Percentiles rank a stretch among this genome's conserved stretches.
These are phyloP conservation scores for Carpatolechia fugitivella DNA, from an alignment of 2,888 invertebrate species.

Conservation along the genomic window DNA sequence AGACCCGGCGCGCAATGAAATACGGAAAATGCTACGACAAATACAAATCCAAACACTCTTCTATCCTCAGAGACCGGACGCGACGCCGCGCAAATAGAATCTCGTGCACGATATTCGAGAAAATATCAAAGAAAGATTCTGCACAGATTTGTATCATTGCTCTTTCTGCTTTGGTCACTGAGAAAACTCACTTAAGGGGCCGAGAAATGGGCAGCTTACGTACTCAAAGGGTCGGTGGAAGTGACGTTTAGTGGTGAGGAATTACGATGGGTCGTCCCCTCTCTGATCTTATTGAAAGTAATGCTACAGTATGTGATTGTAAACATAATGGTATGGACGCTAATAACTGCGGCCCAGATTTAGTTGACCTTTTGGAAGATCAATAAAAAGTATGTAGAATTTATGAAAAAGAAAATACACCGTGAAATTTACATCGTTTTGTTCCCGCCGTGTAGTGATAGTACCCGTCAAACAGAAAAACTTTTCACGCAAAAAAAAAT, in stretches of 20 bases:
- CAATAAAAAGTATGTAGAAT: no score
- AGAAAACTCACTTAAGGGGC: slow-evolving; percentile 20
- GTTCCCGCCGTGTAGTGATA: no score
- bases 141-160: slow-evolving; percentile 37
- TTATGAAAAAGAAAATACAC: no score
- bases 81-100: slow-evolving; percentile 30
- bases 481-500: no score
- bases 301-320: slow-evolving; percentile 22
- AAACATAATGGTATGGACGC: slow-evolving; percentile 10
- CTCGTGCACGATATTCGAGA: slow-evolving; percentile 21
- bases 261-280: slow-evolving; percentile 22
- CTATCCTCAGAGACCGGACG: slow-evolving; percentile 20
- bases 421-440: no score
- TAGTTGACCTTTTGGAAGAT: background rate
- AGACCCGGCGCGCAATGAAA: slow-evolving; percentile 10
- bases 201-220: slow-evolving; percentile 31
- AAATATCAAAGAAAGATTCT: slow-evolving; percentile 21
- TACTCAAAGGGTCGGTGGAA: slow-evolving; percentile 27
- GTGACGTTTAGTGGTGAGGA: slow-evolving; percentile 23
- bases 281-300: slow-evolving; percentile 30
- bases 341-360: slow-evolving; percentile 8
- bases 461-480: no score
- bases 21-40: slow-evolving; percentile 21
- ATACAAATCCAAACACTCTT: slow-evolving; percentile 23
- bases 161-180: slow-evolving; percentile 20